Percentiles rank a stretch among this genome's conserved stretches.
Evolutionary conservation across 2,888 invertebrate species (phyloP).

Genomic region (Geophilus truncorum): DNA sequence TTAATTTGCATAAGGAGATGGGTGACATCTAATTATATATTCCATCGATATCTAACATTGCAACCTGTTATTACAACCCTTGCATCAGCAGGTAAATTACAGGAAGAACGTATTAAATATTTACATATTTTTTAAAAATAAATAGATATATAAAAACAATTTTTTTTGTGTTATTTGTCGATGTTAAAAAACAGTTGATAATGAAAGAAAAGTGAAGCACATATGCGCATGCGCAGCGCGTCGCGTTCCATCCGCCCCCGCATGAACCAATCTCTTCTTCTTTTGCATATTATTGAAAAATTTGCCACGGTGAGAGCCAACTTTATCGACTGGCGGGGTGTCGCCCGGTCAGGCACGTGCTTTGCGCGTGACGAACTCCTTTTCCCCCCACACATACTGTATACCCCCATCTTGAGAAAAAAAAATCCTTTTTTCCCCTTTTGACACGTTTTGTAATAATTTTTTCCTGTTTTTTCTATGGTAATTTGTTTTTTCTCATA

Average conservation of each 20-base stretch:
- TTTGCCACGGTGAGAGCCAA: slow-evolving; percentile 29
- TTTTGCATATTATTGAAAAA: slow-evolving; percentile 36
- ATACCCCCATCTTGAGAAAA: not conserved
- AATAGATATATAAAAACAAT: not conserved
- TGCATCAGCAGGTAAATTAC: not conserved
- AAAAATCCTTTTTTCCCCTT: not conserved
- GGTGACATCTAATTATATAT: slow-evolving; percentile 1
- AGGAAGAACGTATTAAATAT: not conserved
- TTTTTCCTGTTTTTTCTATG: not conserved
- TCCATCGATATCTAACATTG: not conserved
- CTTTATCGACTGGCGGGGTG: slow-evolving; percentile 29
- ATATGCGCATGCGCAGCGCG: not conserved
- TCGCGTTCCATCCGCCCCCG: not conserved
- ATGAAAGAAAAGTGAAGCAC: not conserved
- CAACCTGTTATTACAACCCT: not conserved
- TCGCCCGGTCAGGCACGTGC: slow-evolving; percentile 29
- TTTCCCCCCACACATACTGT: not conserved
- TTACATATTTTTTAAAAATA: not conserved
- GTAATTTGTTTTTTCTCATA: no score
- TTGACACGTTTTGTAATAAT: not conserved
- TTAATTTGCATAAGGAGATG: not conserved
- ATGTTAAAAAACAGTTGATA: no score
- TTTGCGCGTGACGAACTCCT: slow-evolving; percentile 22
- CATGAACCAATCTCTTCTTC: slow-evolving; percentile 33
- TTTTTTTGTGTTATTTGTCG: no score